Evolutionary conservation across 2,113 vertebrate species (phyloP).

Genomic region (Desmodus rotundus): DNA sequence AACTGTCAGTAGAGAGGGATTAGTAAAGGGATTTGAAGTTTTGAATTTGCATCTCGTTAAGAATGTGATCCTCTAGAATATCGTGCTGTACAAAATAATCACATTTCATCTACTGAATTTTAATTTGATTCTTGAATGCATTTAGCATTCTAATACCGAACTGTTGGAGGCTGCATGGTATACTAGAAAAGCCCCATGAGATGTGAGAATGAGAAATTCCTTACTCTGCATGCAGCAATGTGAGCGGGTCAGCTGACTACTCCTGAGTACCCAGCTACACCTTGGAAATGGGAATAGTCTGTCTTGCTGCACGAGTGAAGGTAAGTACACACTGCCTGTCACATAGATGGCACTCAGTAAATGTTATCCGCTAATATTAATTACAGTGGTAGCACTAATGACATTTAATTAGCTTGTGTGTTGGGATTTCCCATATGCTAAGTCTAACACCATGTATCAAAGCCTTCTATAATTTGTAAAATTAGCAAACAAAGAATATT

Average conservation of each 20-base stretch:
- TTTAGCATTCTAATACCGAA: conserved; percentile 45
- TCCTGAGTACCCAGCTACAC: not conserved
- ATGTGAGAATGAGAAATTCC: not conserved
- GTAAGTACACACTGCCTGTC: not conserved
- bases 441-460: not conserved
- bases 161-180: not conserved
- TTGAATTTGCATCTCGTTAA: conserved; percentile 57
- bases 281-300: not conserved
- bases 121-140: conserved; percentile 37
- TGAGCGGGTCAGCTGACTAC: not conserved
- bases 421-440: not conserved
- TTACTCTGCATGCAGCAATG: not conserved
- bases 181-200: not conserved
- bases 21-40: conserved; percentile 46
- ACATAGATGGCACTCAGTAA: not conserved
- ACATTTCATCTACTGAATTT: conserved; percentile 38
- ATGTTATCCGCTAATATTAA: conserved; percentile 27
- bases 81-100: conserved; percentile 43
- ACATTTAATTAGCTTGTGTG: conserved; percentile 41
- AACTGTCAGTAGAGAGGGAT: conserved; percentile 40
- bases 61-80: conserved; percentile 60
- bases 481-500: conserved; percentile 4
- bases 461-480: not conserved
- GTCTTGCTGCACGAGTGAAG: not conserved
- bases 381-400: not conserved